A percentile compares a stretch with the other conserved stretches of the same genome.
Conservation (phyloP, 1,140 invertebrate genomes). For the Caenorhabditis tropicalis region DNA sequence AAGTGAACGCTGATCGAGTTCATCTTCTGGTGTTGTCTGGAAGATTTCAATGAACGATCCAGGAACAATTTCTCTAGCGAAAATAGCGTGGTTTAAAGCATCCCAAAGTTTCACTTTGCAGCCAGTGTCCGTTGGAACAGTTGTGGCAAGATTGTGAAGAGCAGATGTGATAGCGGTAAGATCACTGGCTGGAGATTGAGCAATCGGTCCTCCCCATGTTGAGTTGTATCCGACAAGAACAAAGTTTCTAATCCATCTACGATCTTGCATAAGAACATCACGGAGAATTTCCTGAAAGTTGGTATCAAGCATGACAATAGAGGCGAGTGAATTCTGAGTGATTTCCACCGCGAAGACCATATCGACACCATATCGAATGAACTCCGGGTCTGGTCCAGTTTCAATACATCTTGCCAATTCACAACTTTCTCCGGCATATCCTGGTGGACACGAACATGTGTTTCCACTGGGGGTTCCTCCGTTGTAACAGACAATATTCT, state of each 20-base stretch:
- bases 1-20: neutral
- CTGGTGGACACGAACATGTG: constrained; percentile 50
- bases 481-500: constrained; percentile 58
- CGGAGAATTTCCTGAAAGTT: constrained; percentile 52
- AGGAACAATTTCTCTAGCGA: neutral
- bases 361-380: constrained; percentile 33
- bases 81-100: constrained; percentile 38
- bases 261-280: constrained; percentile 53
- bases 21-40: constrained; percentile 35
- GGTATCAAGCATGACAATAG: constrained; percentile 1
- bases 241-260: constrained; percentile 54
- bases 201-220: constrained; percentile 43
- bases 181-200: constrained; percentile 20
- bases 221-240: constrained; percentile 58
- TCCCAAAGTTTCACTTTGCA: constrained; percentile 49
- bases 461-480: constrained; percentile 53
- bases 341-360: constrained; percentile 61
- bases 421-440: constrained; percentile 49
- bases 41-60: constrained; percentile 51
- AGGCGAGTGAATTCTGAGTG: constrained; percentile 43
- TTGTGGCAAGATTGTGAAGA: neutral
- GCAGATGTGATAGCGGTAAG: constrained; percentile 36
- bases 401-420: constrained; percentile 41
- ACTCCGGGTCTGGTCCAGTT: constrained; percentile 43
- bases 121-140: constrained; percentile 20